These are phyloP conservation scores for Agriopis leucophaearia DNA, from an alignment of 2,888 invertebrate genomes.

Conservation along the genomic window DNA sequence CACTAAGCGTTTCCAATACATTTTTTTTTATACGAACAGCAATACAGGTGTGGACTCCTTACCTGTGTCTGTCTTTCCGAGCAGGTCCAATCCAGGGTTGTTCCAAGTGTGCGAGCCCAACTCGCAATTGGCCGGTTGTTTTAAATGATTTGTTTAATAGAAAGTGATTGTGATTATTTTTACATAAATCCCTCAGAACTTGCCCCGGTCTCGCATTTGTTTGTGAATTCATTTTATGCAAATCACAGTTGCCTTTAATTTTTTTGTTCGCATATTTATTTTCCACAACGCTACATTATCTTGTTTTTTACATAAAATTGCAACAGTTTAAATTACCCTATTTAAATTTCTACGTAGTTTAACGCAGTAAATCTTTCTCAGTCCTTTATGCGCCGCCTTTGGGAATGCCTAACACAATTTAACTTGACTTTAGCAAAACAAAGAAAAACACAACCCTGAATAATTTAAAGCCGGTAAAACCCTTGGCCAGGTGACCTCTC, in stretches of 20 bases:
- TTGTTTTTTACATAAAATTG: slow-evolving; percentile 45
- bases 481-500: slow-evolving; percentile 52
- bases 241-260: slow-evolving; percentile 1
- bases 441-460: slow-evolving; percentile 61
- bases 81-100: no score
- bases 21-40: no score
- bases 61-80: no score
- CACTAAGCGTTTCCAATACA: no score
- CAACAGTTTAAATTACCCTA: slow-evolving; percentile 44
- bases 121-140: no score
- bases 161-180: background rate
- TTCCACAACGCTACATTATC: slow-evolving; percentile 33
- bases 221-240: slow-evolving; percentile 10
- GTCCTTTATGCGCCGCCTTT: slow-evolving; percentile 40
- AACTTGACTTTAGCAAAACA: slow-evolving; percentile 55
- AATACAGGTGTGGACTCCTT: no score
- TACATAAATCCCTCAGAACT: background rate
- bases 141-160: no score
- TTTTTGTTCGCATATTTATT: slow-evolving; percentile 34
- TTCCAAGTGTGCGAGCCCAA: no score
- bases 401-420: slow-evolving; percentile 39
- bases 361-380: slow-evolving; percentile 40
- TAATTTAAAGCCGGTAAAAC: slow-evolving; percentile 64
- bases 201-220: background rate
- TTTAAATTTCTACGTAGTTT: slow-evolving; percentile 62